Percentiles rank a stretch among this genome's conserved stretches.
Evolutionary conservation across 2,888 invertebrate genomes (phyloP).

Genomic region (Morinoia aosen): DNA sequence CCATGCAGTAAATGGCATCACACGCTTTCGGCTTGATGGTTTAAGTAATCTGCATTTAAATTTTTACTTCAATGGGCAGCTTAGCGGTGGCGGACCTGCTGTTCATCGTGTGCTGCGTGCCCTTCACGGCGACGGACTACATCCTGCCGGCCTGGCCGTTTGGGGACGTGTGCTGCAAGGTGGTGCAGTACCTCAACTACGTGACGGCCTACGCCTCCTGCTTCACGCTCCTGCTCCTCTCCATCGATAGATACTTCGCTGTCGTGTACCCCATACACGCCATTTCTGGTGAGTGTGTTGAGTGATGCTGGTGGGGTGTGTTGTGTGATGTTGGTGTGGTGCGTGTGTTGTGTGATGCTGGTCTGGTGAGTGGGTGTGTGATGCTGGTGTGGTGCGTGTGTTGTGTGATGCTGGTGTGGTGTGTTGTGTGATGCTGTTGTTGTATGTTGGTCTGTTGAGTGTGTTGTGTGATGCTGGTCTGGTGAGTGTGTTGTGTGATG

Average conservation of each 20-base stretch:
- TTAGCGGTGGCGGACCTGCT: constrained; percentile 74
- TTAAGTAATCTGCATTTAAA: not conserved
- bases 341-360: too few species aligned
- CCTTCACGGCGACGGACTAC: constrained; percentile 80
- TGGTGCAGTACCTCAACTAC: constrained; percentile 90
- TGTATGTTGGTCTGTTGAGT: too few species aligned
- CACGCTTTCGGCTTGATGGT: not conserved
- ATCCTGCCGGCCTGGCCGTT: constrained; percentile 91
- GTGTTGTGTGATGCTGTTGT: not conserved
- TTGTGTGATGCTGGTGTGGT: not conserved
- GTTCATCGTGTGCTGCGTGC: constrained; percentile 76
- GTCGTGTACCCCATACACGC: constrained; percentile 93
- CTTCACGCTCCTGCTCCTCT: constrained; percentile 94
- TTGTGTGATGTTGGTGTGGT: not conserved
- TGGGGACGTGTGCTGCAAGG: constrained; percentile 90
- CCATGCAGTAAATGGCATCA: not conserved
- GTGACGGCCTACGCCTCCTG: constrained; percentile 94
- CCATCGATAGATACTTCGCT: constrained; percentile 89
- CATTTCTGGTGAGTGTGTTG: constrained; percentile 77
- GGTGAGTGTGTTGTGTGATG: too few species aligned
- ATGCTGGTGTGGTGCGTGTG: not conserved
- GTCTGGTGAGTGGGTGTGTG: not conserved
- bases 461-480: too few species aligned
- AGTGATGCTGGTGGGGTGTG: not conserved
- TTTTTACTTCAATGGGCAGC: constrained; percentile 37